These are phyloP conservation scores for Microdon myrmicae DNA, from an alignment of 2,888 invertebrate species.

Conservation along the genomic window DNA sequence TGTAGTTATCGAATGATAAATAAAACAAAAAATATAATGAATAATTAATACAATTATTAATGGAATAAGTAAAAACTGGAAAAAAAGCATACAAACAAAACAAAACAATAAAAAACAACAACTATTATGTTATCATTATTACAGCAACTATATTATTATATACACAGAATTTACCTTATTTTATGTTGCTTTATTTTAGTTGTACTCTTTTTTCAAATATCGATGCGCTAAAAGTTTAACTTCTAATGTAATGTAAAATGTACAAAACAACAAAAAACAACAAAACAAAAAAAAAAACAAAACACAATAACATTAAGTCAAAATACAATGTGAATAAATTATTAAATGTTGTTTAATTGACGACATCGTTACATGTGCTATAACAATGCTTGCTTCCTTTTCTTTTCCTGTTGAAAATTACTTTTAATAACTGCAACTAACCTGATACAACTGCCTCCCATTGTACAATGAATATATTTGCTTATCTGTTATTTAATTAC, in stretches of 20 bases:
- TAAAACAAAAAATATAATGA: slow-evolving; percentile 5
- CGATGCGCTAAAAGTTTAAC: slow-evolving; percentile 8
- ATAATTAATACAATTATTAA: not conserved
- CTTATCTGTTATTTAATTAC: too few species aligned
- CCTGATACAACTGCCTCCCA: too few species aligned
- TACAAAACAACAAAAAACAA: slow-evolving; percentile 15
- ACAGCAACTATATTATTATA: slow-evolving; percentile 25
- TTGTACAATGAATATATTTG: too few species aligned
- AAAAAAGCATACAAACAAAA: slow-evolving; percentile 6
- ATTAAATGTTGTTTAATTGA: slow-evolving; percentile 32
- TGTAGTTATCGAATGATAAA: slow-evolving; percentile 87
- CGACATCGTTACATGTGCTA: too few species aligned
- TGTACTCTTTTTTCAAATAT: slow-evolving; percentile 27
- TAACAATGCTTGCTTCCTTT: too few species aligned
- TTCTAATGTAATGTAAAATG: slow-evolving; percentile 28
- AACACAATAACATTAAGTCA: slow-evolving; percentile 21
- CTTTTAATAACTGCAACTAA: too few species aligned
- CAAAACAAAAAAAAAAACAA: slow-evolving; percentile 15
- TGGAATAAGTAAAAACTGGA: too few species aligned
- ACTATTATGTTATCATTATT: slow-evolving; percentile 30
- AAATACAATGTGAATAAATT: slow-evolving; percentile 47
- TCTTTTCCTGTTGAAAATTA: too few species aligned
- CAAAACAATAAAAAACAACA: slow-evolving; percentile 12
- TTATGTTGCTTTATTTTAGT: slow-evolving; percentile 32
- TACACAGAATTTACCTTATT: slow-evolving; percentile 12